Conservation (phyloP, 2,888 invertebrate species). For the Plusia festucae region DNA sequence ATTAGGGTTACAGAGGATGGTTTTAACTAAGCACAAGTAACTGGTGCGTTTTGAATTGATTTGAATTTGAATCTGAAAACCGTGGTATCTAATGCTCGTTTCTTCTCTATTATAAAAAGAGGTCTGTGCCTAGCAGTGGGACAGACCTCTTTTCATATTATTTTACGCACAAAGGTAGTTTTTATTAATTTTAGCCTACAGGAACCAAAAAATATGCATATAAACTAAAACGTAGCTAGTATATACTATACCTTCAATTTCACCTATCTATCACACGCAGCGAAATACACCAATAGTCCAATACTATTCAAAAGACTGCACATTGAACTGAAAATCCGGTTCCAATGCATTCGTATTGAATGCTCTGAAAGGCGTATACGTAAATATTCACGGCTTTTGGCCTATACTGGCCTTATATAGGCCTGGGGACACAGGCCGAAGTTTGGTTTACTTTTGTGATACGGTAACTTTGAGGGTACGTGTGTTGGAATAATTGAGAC, state of each 20-base stretch:
- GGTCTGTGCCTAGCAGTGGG: too few relatives aligned
- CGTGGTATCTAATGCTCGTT: too few relatives aligned
- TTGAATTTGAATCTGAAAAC: too few relatives aligned
- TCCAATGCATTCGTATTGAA: neutral
- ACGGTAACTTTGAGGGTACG: neutral
- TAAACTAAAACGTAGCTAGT: too few relatives aligned
- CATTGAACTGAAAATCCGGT: neutral
- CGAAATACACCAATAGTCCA: neutral
- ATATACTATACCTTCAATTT: neutral
- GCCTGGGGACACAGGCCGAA: neutral
- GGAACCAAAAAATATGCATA: too few relatives aligned
- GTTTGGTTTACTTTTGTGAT: neutral
- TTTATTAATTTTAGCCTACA: too few relatives aligned
- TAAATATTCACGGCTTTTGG: neutral
- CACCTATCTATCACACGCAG: neutral
- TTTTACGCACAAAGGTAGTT: too few relatives aligned
- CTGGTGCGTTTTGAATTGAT: neutral
- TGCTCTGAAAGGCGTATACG: neutral
- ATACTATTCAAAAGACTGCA: slow-evolving; percentile 4
- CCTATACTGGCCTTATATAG: neutral
- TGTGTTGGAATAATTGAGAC: neutral
- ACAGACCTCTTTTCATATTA: too few relatives aligned
- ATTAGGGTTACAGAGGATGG: neutral
- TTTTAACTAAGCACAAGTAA: neutral
- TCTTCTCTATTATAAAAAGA: too few relatives aligned